These are phyloP conservation scores for Cryptocheilus praepositus DNA, from an alignment of 2,888 invertebrate genomes.

Conservation along the genomic window DNA sequence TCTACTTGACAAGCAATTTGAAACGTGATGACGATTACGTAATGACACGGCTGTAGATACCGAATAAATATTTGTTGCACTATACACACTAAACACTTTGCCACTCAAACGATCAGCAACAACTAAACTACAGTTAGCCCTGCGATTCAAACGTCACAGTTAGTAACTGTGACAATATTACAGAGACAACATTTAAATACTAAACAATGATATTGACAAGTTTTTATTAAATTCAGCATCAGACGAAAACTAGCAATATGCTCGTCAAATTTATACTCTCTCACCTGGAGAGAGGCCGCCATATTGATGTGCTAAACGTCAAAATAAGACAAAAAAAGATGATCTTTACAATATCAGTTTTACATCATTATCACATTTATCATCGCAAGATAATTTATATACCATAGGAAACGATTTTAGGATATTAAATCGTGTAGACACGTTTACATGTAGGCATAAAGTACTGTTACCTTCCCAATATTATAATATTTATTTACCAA, in stretches of 20 bases:
- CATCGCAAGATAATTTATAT: too few species aligned
- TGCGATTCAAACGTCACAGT: background rate
- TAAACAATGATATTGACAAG: too few species aligned
- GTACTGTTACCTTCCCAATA: background rate
- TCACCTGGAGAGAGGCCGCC: constrained; percentile 56
- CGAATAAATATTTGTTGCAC: constrained; percentile 47
- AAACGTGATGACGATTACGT: constrained; percentile 52
- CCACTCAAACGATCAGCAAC: background rate
- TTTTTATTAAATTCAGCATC: too few species aligned
- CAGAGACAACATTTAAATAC: too few species aligned
- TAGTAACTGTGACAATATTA: too few species aligned
- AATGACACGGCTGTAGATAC: constrained; percentile 38
- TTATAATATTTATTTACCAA: too few species aligned
- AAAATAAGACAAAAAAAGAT: constrained; percentile 49
- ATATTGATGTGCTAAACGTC: constrained; percentile 54
- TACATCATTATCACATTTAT: too few species aligned
- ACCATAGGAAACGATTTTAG: too few species aligned
- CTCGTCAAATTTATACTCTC: constrained; percentile 29
- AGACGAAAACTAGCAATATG: too few species aligned
- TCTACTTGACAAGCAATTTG: constrained; percentile 19
- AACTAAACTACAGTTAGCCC: background rate
- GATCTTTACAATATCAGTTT: too few species aligned
- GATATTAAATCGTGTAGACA: too few species aligned
- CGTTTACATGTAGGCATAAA: too few species aligned
- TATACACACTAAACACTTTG: constrained; percentile 18